Conservation (phyloP, 2,888 invertebrate species). For the Criorhina ranunculi region DNA sequence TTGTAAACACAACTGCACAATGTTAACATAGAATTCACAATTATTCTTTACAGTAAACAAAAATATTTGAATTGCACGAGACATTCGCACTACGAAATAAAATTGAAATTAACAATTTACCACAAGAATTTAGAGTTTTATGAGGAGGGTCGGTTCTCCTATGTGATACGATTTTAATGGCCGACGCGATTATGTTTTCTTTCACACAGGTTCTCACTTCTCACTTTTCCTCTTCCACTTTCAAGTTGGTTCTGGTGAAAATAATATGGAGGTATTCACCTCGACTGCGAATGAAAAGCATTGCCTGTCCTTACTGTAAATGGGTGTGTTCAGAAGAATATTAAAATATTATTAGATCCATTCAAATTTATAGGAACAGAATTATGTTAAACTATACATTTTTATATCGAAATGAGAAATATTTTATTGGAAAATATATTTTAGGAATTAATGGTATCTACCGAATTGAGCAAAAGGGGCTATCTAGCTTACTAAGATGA, state of each 20-base stretch:
- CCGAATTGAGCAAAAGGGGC: too few species aligned
- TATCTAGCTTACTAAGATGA: too few species aligned
- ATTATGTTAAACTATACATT: too few species aligned
- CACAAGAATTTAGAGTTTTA: slow-evolving; percentile 43
- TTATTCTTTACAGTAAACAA: neutral
- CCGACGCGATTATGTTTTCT: slow-evolving; percentile 72
- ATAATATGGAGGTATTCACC: neutral
- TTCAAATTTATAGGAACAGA: too few species aligned
- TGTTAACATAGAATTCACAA: neutral
- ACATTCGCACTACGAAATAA: neutral
- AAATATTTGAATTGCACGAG: slow-evolving; percentile 15
- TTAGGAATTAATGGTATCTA: too few species aligned
- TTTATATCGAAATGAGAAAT: too few species aligned
- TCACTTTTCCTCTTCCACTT: slow-evolving; percentile 24
- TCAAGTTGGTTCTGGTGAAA: slow-evolving; percentile 17
- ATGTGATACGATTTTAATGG: slow-evolving; percentile 61
- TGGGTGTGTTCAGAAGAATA: slow-evolving; percentile 1
- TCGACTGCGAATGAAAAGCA: neutral
- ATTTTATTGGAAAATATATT: too few species aligned
- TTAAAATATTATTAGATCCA: too few species aligned
- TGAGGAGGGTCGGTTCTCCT: slow-evolving; percentile 60
- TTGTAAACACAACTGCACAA: slow-evolving; percentile 66
- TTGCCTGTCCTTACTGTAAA: slow-evolving; percentile 8
- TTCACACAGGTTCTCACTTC: slow-evolving; percentile 42
- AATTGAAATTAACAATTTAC: slow-evolving; percentile 51